phyloP scores from a whole-genome alignment of 1,140 invertebrate species.

The Orchestia grillus region DNA sequence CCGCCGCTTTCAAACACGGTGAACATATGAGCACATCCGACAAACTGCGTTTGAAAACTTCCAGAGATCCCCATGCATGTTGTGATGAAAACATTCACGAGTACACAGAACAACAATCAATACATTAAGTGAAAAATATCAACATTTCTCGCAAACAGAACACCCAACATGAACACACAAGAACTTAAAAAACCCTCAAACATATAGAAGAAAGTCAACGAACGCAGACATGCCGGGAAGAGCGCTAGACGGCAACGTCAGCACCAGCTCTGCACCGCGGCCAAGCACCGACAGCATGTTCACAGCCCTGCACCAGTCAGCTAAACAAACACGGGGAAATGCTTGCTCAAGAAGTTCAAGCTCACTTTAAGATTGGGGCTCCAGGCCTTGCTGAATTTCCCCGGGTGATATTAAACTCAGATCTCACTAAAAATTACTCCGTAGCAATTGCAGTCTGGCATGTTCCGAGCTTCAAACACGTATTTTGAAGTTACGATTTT shows the following conservation, averaged over 20 bases:
- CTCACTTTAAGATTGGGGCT: not conserved
- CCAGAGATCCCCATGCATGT: not conserved
- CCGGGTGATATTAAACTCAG: not conserved
- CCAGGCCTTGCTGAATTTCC: not conserved
- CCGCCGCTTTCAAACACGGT: not conserved
- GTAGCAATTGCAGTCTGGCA: not conserved
- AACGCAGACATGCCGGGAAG: not conserved
- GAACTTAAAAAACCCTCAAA: not conserved
- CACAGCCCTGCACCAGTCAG: not conserved
- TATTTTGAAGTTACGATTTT: not conserved
- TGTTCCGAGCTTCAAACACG: not conserved
- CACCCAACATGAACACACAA: not conserved
- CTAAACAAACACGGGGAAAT: not conserved
- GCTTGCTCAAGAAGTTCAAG: not conserved
- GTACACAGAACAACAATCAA: not conserved
- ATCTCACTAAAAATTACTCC: not conserved
- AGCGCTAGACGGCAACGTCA: not conserved
- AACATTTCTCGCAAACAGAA: not conserved
- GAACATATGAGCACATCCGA: not conserved
- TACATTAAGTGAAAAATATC: not conserved
- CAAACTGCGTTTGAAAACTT: not conserved
- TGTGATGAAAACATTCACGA: not conserved
- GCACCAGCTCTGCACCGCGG: not conserved
- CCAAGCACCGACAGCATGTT: not conserved
- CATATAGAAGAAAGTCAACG: not conserved